Conservation (phyloP, 2,113 vertebrate genomes). For the Prinia subflava region DNA sequence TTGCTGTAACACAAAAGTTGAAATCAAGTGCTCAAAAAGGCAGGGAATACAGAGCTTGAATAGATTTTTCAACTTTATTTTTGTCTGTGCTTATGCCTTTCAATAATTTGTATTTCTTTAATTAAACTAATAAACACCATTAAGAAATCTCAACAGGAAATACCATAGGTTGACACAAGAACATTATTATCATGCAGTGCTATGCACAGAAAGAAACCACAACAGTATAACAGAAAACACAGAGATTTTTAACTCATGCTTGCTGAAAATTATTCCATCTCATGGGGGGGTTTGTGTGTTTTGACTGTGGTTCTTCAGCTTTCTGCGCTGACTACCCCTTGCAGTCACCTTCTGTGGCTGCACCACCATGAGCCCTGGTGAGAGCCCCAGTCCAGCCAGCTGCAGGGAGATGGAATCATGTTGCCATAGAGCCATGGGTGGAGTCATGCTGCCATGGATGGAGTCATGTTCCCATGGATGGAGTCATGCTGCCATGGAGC, state of each 20-base stretch:
- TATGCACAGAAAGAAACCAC: not conserved
- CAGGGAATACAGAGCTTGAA: not conserved
- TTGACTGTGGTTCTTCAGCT: not conserved
- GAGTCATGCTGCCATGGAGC: not conserved
- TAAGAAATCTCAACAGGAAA: not conserved
- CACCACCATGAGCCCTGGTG: not conserved
- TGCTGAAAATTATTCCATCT: not conserved
- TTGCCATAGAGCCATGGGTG: not conserved
- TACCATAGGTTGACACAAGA: not conserved
- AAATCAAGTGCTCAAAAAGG: not conserved
- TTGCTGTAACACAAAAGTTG: not conserved
- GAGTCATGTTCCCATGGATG: not conserved
- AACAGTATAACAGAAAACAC: not conserved
- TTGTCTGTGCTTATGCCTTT: not conserved
- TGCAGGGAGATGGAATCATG: not conserved
- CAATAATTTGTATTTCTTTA: not conserved
- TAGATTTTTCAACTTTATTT: not conserved
- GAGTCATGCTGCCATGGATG: not conserved
- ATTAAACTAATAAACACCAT: constrained; percentile 13
- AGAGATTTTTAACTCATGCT: not conserved
- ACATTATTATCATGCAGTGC: not conserved
- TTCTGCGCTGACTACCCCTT: not conserved
- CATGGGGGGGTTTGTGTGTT: accelerated
- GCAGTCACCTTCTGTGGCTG: accelerated
- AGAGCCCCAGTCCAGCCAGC: not conserved